Evolutionary conservation across 2,888 invertebrate genomes (phyloP), one percentile per base, ranked within the genome.

Genomic region (Globia sparganii): DNA sequence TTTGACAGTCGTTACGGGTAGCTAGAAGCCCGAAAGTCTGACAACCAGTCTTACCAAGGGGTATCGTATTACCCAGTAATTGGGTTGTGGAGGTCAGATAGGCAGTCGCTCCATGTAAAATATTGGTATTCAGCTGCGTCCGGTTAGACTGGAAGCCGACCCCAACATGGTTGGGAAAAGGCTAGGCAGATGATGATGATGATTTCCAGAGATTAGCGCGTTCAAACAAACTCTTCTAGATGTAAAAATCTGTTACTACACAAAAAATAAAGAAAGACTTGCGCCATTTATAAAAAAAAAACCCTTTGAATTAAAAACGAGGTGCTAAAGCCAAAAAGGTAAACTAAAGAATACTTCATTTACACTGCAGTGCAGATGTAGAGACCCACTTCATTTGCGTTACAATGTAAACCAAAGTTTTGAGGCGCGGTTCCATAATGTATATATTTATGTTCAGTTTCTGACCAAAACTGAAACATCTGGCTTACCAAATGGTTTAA

Each of bases 281-380:
- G 31, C 21, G 1, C 18, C 4, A 21, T n/a, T 11, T n/a, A 61
- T 43, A 43, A 61, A 9, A 70, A 77, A 62, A 62, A 1, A 0
- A 72, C 49, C 34, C 2, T 58, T 59, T 80, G 40, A 80, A 80
- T 73, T 73, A 80, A 75, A 64, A 68, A 81, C 18, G 66, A 68
- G 66, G 34, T 28, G 65, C 28, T n/a, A 59, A 80, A 66, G 28
- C 15, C 13, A 34, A 53, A 59, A 25, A 34, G 49, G 37, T 73
- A 25, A n/a, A 66, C 28, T 37, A 56, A 34, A 75, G 56, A 81
- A 81, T 21, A 28, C 53, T 75, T 6, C n/a, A 81, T 58, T 67
- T 71, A 79, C 73, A 79, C 79, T 83, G 79, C 73, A 82, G 70
- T 82, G 84, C 83, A 83, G 79, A 74, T 83, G 70, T 69, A 37